A percentile compares a stretch with the other conserved stretches of the same genome.
Evolutionary conservation across 2,888 invertebrate species (phyloP).

Genomic region (Peribatodes rhomboidaria): DNA sequence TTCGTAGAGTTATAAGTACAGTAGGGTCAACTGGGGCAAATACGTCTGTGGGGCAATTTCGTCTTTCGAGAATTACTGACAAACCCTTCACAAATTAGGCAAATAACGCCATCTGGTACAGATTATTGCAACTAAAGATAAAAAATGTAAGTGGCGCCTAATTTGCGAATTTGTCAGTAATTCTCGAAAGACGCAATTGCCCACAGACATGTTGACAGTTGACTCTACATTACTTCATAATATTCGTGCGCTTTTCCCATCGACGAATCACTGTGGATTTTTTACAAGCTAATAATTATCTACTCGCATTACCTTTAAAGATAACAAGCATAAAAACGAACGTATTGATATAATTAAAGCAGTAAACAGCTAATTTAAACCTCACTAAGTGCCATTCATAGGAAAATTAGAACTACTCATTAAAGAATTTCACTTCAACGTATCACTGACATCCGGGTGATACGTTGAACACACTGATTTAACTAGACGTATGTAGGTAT

Average conservation of each 20-base stretch:
- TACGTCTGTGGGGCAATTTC: no score
- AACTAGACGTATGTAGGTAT: not conserved
- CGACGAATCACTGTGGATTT: not conserved
- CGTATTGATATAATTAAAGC: constrained; percentile 14
- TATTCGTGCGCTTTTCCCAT: not conserved
- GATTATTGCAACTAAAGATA: no score
- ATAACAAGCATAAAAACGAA: constrained; percentile 20
- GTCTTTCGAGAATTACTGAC: no score
- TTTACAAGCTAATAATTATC: not conserved
- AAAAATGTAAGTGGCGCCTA: no score
- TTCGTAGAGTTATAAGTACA: no score
- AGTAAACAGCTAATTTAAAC: constrained; percentile 29
- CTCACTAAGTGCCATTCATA: constrained; percentile 15
- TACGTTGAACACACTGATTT: constrained; percentile 9
- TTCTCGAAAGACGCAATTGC: no score
- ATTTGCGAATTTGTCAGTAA: no score
- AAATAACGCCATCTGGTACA: no score
- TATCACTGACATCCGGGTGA: constrained; percentile 25
- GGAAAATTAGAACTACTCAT: constrained; percentile 19
- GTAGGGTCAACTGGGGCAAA: no score
- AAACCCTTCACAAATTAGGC: no score
- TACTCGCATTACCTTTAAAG: not conserved
- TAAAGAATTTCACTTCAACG: constrained; percentile 19
- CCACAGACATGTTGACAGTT: no score
- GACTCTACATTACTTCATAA: no score